Percentiles rank a stretch among this genome's conserved stretches.
Evolutionary conservation across 2,888 invertebrate genomes (phyloP).

Genomic region (Ectropis crepuscularia): DNA sequence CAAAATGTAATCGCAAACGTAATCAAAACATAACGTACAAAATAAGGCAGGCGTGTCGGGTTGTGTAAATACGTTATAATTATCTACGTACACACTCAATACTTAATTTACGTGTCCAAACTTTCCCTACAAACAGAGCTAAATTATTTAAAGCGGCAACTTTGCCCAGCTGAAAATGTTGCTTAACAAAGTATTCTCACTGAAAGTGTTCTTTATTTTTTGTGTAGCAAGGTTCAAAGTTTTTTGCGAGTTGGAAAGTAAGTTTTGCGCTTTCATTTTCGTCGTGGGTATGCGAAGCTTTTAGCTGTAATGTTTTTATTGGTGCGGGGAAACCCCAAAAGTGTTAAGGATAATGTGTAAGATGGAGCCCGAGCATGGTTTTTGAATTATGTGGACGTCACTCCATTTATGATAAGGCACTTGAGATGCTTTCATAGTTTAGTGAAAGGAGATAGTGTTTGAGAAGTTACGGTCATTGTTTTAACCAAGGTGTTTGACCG

Average conservation of each 20-base stretch:
- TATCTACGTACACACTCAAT: constrained; percentile 14
- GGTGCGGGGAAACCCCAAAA: constrained; percentile 29
- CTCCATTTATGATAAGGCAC: neutral
- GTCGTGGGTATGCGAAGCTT: constrained; percentile 40
- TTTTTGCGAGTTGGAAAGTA: constrained; percentile 14
- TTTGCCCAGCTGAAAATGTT: constrained; percentile 10
- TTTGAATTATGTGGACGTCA: constrained; percentile 32
- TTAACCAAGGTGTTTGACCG: too few relatives aligned
- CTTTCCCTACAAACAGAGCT: constrained; percentile 29
- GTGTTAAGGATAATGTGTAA: constrained; percentile 34
- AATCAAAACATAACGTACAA: neutral
- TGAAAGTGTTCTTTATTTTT: constrained; percentile 7
- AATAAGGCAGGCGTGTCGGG: neutral
- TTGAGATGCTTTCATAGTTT: constrained; percentile 14
- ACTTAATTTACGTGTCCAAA: constrained; percentile 15
- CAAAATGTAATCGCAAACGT: neutral
- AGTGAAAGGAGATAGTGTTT: neutral
- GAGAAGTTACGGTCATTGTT: neutral
- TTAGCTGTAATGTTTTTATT: constrained; percentile 45
- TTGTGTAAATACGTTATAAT: constrained; percentile 3
- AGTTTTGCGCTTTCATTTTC: constrained; percentile 21
- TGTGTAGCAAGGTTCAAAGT: constrained; percentile 17
- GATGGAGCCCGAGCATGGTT: constrained; percentile 29
- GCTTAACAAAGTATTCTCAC: neutral
- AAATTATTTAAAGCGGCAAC: constrained; percentile 35